These are phyloP conservation scores for Tetragonisca angustula DNA, from an alignment of 2,888 invertebrate genomes.

Conservation along the genomic window DNA sequence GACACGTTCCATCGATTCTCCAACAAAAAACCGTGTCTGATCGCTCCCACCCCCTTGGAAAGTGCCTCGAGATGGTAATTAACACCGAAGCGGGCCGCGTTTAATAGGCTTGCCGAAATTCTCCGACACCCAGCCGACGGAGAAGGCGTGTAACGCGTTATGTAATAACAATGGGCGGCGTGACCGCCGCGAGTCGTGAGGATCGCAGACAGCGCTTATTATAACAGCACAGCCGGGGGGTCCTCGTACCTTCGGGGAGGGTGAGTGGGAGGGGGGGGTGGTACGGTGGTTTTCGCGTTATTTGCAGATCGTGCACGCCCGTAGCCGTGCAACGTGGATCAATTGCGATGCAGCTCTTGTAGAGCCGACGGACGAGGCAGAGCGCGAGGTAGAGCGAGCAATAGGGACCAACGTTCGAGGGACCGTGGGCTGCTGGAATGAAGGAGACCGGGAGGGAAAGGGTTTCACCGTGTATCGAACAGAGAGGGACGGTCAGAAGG, in stretches of 20 bases:
- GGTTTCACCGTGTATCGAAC: conserved; percentile 14
- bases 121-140: not conserved
- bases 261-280: no score
- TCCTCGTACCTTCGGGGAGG: conserved; percentile 58
- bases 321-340: conserved; percentile 70
- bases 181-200: conserved; percentile 36
- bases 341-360: conserved; percentile 77
- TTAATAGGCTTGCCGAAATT: conserved; percentile 27
- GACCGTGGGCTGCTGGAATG: not conserved
- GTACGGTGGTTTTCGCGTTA: conserved; percentile 74
- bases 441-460: not conserved
- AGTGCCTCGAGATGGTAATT: conserved; percentile 10
- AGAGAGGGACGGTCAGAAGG: conserved; percentile 39
- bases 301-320: conserved; percentile 77
- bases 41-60: not conserved
- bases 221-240: conserved; percentile 42
- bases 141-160: conserved; percentile 33
- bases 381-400: conserved; percentile 45
- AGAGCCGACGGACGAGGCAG: conserved; percentile 45
- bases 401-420: conserved; percentile 31
- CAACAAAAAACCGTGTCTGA: not conserved
- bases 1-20: not conserved
- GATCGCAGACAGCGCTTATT: conserved; percentile 56
- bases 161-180: conserved; percentile 41
- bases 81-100: not conserved